Evolutionary conservation across 2,888 invertebrate genomes (phyloP).

Genomic region (Drosophila koepferae): DNA sequence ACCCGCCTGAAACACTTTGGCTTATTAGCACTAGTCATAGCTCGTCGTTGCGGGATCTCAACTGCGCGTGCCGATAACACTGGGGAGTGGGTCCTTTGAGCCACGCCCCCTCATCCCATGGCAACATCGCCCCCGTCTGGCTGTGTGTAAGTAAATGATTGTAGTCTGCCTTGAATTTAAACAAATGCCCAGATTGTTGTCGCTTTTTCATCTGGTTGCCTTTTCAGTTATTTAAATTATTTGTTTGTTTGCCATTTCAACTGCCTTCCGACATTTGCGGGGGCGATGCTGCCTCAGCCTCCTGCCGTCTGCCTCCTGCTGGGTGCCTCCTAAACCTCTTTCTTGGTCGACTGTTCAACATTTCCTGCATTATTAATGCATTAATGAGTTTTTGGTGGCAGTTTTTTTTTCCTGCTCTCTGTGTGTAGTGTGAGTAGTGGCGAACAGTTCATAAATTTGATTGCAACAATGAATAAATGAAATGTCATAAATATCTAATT

Average conservation of each 20-base stretch:
- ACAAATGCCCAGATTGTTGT: slow-evolving; percentile 70
- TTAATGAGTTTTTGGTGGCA: slow-evolving; percentile 51
- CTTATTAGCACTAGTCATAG: slow-evolving; percentile 14
- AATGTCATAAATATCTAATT: slow-evolving; percentile 53
- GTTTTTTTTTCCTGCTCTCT: background rate
- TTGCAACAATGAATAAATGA: slow-evolving; percentile 56
- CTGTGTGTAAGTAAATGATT: slow-evolving; percentile 61
- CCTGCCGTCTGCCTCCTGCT: slow-evolving; percentile 10
- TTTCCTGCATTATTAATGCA: slow-evolving; percentile 64
- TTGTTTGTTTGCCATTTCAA: slow-evolving; percentile 55
- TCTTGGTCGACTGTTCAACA: background rate
- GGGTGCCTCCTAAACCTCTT: slow-evolving; percentile 20
- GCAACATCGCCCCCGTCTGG: background rate
- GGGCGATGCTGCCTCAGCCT: slow-evolving; percentile 6
- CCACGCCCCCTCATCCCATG: background rate
- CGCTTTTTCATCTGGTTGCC: slow-evolving; percentile 44
- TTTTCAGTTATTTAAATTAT: slow-evolving; percentile 36
- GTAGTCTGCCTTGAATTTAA: slow-evolving; percentile 76
- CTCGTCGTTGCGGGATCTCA: slow-evolving; percentile 11
- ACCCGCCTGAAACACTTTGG: background rate
- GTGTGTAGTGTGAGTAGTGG: background rate
- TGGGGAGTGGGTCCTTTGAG: slow-evolving; percentile 47
- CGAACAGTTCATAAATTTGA: slow-evolving; percentile 52
- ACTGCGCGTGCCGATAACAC: slow-evolving; percentile 41
- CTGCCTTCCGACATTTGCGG: slow-evolving; percentile 46